A percentile compares a stretch with the other conserved stretches of the same genome.
Evolutionary conservation across 2,888 invertebrate species (phyloP).

Genomic region (Macrosoma leucophasiata): DNA sequence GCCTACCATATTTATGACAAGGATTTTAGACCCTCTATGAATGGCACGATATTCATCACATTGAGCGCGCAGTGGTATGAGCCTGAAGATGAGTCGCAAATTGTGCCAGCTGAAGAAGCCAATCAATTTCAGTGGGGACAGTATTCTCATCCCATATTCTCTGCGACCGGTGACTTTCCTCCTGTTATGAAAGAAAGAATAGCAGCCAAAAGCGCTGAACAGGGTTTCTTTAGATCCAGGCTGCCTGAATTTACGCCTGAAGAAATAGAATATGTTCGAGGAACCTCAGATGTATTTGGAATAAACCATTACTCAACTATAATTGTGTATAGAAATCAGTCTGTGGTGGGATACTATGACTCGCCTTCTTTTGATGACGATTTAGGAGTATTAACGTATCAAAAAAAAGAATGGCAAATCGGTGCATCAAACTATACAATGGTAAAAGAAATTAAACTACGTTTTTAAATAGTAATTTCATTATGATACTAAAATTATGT

Average conservation of each 20-base stretch:
- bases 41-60: constrained; percentile 25
- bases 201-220: constrained; percentile 42
- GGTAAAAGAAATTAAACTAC: constrained; percentile 3
- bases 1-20: constrained; percentile 29
- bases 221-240: constrained; percentile 50
- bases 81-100: constrained; percentile 53
- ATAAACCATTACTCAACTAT: constrained; percentile 79
- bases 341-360: constrained; percentile 14
- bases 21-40: constrained; percentile 24
- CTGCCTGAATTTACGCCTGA: constrained; percentile 52
- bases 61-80: constrained; percentile 43
- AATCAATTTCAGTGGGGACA: constrained; percentile 43
- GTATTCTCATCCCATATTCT: constrained; percentile 45
- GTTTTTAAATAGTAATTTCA: background rate
- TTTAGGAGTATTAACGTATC: constrained; percentile 13
- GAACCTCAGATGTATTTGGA: constrained; percentile 43
- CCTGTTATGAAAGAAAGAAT: constrained; percentile 44
- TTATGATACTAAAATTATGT: too few species aligned
- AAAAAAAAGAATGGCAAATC: constrained; percentile 21
- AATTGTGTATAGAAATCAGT: constrained; percentile 28
- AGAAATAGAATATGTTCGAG: constrained; percentile 39
- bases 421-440: constrained; percentile 12
- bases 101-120: constrained; percentile 62
- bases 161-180: constrained; percentile 52
- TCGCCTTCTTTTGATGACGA: constrained; percentile 27